A percentile compares a stretch with the other conserved stretches of the same genome.
phyloP scores from a whole-genome alignment of 2,113 vertebrate species.

The Scortum barcoo region DNA sequence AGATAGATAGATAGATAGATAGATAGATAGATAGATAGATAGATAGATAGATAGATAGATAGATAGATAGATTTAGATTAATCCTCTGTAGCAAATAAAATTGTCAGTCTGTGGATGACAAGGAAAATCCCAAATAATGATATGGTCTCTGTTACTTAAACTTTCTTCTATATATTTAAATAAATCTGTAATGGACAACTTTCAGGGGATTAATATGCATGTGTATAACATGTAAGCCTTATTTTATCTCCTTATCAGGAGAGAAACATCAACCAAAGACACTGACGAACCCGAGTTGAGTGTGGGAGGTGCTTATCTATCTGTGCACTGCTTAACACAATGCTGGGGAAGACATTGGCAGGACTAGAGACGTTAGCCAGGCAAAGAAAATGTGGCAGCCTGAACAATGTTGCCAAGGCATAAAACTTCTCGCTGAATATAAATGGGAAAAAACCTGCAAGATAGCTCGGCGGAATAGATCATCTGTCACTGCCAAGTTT shows the following conservation, averaged over 20 bases:
- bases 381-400: slow-evolving; percentile 55
- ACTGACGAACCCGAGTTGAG: slow-evolving; percentile 26
- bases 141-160: not conserved
- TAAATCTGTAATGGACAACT: not conserved
- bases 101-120: not conserved
- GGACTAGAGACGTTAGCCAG: slow-evolving; percentile 32
- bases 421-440: slow-evolving; percentile 61
- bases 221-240: no score
- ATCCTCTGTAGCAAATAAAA: no score
- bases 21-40: no score
- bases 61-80: no score
- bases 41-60: no score
- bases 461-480: slow-evolving; percentile 51
- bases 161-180: no score
- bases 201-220: not conserved
- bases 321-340: slow-evolving; percentile 40
- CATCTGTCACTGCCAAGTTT: slow-evolving; percentile 69
- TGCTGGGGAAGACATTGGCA: slow-evolving; percentile 46
- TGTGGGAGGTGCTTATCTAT: slow-evolving; percentile 65
- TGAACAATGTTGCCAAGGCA: slow-evolving; percentile 59
- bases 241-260: not conserved
- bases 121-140: not conserved
- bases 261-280: not conserved
- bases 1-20: no score
- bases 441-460: slow-evolving; percentile 64